Evolutionary conservation across 1,140 invertebrate genomes (phyloP).

Genomic region (Drosophila auraria): DNA sequence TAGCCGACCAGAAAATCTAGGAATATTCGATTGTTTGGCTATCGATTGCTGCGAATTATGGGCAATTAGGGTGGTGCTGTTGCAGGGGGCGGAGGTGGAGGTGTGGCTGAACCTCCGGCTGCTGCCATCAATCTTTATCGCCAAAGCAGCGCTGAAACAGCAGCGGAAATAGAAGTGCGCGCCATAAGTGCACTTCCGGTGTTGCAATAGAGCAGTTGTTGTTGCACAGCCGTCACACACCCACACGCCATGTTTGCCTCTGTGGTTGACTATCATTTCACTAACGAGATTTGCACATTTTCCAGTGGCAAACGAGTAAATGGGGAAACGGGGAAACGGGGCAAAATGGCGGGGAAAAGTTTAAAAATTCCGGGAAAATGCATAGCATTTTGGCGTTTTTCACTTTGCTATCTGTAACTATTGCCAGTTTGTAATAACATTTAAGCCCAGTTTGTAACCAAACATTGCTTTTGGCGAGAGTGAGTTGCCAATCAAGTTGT

Average conservation of each 20-base stretch:
- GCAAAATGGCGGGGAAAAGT: constrained; percentile 10
- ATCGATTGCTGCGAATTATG: constrained; percentile 31
- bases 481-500: neutral
- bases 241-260: constrained; percentile 17
- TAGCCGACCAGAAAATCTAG: neutral
- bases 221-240: constrained; percentile 35
- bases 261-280: constrained; percentile 37
- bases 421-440: constrained; percentile 68
- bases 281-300: constrained; percentile 75
- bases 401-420: constrained; percentile 51
- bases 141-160: constrained; percentile 35
- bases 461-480: neutral
- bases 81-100: neutral
- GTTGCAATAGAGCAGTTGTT: constrained; percentile 6
- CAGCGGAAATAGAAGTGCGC: constrained; percentile 79
- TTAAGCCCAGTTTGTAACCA: constrained; percentile 17
- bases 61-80: constrained; percentile 47
- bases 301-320: neutral
- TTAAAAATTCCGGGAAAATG: constrained; percentile 41
- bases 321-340: neutral
- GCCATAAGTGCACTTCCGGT: constrained; percentile 80
- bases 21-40: constrained; percentile 17
- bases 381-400: constrained; percentile 67
- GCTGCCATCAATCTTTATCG: constrained; percentile 72
- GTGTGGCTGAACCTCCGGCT: constrained; percentile 3